Base-by-base conservation (phyloP, 1,140 invertebrate species). In the Drosophila cardini region DNA sequence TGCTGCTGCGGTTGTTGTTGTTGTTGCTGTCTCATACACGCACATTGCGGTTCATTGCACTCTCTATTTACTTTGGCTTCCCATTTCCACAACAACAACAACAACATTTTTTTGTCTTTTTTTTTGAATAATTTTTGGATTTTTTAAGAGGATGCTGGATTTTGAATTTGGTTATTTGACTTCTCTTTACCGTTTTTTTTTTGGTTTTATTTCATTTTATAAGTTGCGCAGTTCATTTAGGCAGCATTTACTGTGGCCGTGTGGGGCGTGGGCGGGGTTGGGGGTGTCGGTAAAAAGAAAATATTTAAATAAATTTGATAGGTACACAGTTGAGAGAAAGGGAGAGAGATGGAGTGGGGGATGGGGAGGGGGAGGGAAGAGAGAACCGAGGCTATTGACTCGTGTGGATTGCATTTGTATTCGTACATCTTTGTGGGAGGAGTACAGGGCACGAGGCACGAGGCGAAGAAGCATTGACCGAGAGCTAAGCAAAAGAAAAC, bases 281-380 rank as follows among this genome's bases (percentile, higher is more conserved):
- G 18, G 26, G 65, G 30, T 63, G n/a, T 16, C 53, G 16, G 38
- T 40, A 61, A 40, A 74, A 67, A 62, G 73, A 71, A 67, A 86
- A 84, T 72, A 86, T 86, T 85, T 81, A 86, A 85, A 85, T 86
- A 86, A 75, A 71, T 86, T 86, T 86, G 74, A 85, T 86, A 71
- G 75, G 40, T 67, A 80, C 5, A 72, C 10, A 67, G 18, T 43
- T 38, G 64, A 52, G 8, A 65, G 21, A 38, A 73, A 63, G 38
- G 4, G 4, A 15, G 30, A n/a, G 16, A 32, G 13, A 13, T 32
- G 42, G 50, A 16, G 48, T 16, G n/a, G n/a, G n/a, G n/a, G 50
- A 46, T 26, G 30, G 34, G 13, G 21, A 40, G 46, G 26, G 46
- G 11, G 21, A 18, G 32, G 34, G 26, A 30, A 34, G n/a, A 38